Conservation (phyloP, 2,113 vertebrate species). For the Serinus canaria region DNA sequence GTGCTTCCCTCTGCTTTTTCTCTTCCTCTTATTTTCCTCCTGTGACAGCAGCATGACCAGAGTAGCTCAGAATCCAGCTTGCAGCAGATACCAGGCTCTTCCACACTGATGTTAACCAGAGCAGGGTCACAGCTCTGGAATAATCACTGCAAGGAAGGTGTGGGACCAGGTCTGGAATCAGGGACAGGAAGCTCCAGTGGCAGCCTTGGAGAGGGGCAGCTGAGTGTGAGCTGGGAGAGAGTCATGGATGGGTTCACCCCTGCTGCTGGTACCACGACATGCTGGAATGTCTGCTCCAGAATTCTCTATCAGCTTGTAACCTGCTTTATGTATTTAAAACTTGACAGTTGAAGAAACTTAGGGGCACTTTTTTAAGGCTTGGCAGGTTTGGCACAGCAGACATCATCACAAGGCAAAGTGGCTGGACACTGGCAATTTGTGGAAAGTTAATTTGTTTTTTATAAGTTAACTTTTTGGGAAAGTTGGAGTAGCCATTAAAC, state of each 20-base stretch:
- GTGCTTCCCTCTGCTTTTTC: neutral
- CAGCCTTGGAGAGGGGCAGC: neutral
- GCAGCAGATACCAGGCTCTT: neutral
- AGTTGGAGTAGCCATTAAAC: neutral
- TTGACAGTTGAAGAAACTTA: neutral
- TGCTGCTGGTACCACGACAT: neutral
- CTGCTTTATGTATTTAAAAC: neutral
- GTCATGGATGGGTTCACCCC: rapidly evolving
- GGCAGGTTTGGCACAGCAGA: neutral
- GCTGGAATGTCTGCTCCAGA: neutral
- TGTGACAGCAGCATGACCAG: neutral
- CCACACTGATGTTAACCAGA: rapidly evolving
- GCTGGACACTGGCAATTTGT: neutral
- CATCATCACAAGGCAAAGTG: neutral
- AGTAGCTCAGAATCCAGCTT: neutral
- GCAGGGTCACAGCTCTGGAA: neutral
- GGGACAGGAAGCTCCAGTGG: neutral
- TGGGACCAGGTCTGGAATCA: rapidly evolving
- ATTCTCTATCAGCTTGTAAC: neutral
- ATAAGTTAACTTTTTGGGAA: neutral
- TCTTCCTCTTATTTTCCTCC: neutral
- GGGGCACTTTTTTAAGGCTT: neutral
- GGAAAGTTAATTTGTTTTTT: neutral
- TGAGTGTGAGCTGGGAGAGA: neutral
- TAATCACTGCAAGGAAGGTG: neutral